Conservation (phyloP, 2,888 invertebrate genomes). For the Hirtodrosophila confusa region DNA sequence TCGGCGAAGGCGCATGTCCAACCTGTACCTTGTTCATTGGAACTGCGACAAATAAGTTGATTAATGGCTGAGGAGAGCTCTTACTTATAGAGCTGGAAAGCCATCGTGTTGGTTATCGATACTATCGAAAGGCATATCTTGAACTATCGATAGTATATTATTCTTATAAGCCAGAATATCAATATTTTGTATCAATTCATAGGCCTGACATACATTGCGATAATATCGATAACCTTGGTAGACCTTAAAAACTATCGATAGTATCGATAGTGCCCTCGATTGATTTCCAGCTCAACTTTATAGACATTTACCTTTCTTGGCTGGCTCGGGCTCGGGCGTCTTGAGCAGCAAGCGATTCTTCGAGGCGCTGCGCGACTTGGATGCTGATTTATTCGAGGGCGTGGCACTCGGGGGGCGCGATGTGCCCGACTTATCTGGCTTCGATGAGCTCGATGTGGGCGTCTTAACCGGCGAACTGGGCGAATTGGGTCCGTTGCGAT, state of each 20-base stretch:
- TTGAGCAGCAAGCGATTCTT: conserved; percentile 85
- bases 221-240: no score
- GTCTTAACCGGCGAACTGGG: conserved; percentile 90
- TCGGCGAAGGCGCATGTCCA: conserved; percentile 95
- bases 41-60: conserved; percentile 85
- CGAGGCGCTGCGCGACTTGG: conserved; percentile 84
- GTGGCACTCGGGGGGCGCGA: conserved; percentile 85
- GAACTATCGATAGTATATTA: no score
- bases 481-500: conserved; percentile 88
- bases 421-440: conserved; percentile 81
- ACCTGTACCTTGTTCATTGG: conserved; percentile 97
- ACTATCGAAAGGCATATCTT: not conserved
- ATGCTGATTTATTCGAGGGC: conserved; percentile 83
- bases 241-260: no score
- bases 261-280: no score
- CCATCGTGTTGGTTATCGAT: not conserved
- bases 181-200: no score
- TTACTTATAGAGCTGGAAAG: no score
- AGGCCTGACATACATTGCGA: no score
- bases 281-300: no score
- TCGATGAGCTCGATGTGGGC: conserved; percentile 85
- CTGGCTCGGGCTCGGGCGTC: conserved; percentile 89
- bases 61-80: not conserved
- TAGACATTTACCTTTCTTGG: conserved; percentile 89
- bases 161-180: no score